These are phyloP conservation scores for Galerucella calmariensis DNA, from an alignment of 2,888 invertebrate species.

Conservation along the genomic window DNA sequence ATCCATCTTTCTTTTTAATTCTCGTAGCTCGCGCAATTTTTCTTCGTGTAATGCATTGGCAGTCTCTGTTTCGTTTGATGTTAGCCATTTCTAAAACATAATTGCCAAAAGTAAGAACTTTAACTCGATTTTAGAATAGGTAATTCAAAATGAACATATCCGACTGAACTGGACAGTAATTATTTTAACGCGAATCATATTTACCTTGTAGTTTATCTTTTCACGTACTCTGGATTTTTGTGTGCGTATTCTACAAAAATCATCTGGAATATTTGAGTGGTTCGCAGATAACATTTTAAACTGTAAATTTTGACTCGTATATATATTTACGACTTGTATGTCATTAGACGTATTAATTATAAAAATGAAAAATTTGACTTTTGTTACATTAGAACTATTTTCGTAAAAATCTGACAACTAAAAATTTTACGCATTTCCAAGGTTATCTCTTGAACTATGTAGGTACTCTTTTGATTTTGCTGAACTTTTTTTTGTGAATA, in stretches of 20 bases:
- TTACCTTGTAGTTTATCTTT: conserved; percentile 9
- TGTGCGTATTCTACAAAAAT: conserved; percentile 10
- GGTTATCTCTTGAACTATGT: no score
- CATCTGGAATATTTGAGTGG: conserved; percentile 3
- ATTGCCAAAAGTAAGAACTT: background rate
- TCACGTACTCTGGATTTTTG: background rate
- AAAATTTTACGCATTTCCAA: background rate
- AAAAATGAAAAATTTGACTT: background rate
- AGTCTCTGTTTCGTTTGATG: background rate
- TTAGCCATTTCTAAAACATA: conserved; percentile 13
- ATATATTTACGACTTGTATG: background rate
- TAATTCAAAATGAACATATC: no score
- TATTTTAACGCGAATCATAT: background rate
- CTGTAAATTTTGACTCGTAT: background rate
- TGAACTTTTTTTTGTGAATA: no score
- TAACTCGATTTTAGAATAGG: background rate
- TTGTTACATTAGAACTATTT: no score
- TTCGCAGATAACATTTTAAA: conserved; percentile 9
- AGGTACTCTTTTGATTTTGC: no score
- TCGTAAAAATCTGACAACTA: background rate
- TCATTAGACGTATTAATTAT: background rate
- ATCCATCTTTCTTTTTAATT: conserved; percentile 8
- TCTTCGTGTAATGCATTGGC: background rate
- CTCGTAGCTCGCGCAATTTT: conserved; percentile 15
- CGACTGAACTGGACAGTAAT: no score